A percentile compares a stretch with the other conserved stretches of the same genome.
Conservation (phyloP, 2,797 vertebrate genomes). For the Pempheris klunzingeri region DNA sequence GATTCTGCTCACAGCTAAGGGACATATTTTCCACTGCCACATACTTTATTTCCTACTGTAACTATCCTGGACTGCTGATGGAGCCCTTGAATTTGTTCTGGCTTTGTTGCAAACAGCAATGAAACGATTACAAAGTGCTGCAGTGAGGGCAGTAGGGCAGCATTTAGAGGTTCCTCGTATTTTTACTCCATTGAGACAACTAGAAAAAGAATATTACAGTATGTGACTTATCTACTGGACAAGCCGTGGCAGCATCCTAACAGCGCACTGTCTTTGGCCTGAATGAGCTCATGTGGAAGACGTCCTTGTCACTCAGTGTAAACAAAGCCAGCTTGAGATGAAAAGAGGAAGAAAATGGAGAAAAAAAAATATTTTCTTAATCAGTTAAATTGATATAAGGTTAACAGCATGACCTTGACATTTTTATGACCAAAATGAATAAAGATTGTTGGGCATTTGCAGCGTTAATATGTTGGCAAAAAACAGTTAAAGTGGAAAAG, state of each 20-base stretch:
- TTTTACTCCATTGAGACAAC: slow-evolving; percentile 7
- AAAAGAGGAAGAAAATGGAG: not conserved
- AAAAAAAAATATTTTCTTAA: not conserved
- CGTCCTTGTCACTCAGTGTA: slow-evolving; percentile 26
- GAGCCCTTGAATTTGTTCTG: slow-evolving; percentile 36
- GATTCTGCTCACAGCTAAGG: slow-evolving; percentile 50
- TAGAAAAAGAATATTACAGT: not conserved
- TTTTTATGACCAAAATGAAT: slow-evolving; percentile 7
- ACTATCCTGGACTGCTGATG: slow-evolving; percentile 25
- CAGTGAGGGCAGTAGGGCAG: slow-evolving; percentile 9
- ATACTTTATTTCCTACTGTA: slow-evolving; percentile 42
- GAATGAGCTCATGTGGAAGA: slow-evolving; percentile 43
- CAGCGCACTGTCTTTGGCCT: slow-evolving; percentile 20
- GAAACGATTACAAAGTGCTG: slow-evolving; percentile 10
- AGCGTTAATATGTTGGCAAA: slow-evolving; percentile 8
- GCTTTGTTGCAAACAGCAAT: slow-evolving; percentile 2
- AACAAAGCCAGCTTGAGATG: slow-evolving; percentile 32
- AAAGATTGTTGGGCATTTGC: slow-evolving; percentile 9
- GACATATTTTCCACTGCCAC: slow-evolving; percentile 40
- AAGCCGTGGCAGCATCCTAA: slow-evolving; percentile 26
- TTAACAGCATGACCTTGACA: slow-evolving; percentile 57
- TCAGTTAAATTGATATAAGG: slow-evolving; percentile 10
- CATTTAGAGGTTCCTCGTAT: not conserved
- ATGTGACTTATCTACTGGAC: slow-evolving; percentile 35
- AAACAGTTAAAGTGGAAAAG: slow-evolving; percentile 14